These are phyloP conservation scores for Luidia sarsii DNA, from an alignment of 53 echinoderm and acorn worm species.

Conservation along the genomic window DNA sequence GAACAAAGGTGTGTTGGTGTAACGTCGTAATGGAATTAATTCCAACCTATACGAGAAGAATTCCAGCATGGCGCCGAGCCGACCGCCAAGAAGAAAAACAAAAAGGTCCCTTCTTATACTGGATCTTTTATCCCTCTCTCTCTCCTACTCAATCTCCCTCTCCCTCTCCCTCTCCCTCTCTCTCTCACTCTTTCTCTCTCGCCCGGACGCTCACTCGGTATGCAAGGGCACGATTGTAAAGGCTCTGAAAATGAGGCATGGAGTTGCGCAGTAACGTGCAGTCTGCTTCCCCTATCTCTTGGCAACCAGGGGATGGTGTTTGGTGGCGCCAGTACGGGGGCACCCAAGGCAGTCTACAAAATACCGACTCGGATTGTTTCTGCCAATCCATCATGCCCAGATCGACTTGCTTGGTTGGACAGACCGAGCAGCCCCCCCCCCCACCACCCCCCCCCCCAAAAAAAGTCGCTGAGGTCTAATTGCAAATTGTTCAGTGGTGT, in stretches of 20 bases:
- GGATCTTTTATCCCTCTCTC: no score
- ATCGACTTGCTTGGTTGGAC: not conserved
- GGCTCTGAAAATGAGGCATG: conserved; percentile 4
- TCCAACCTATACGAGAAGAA: conserved; percentile 26
- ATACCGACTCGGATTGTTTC: conserved; percentile 11
- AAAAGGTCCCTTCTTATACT: no score
- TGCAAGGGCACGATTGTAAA: conserved; percentile 29
- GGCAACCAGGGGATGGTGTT: conserved; percentile 22
- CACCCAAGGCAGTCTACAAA: conserved; percentile 16
- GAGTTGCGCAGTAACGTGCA: conserved; percentile 31
- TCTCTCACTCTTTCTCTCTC: conserved; percentile 3
- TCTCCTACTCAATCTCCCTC: no score
- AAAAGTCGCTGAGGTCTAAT: conserved; percentile 7
- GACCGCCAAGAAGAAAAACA: no score
- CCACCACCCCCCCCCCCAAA: no score
- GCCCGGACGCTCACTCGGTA: conserved; percentile 14
- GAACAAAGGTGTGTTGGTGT: conserved; percentile 66
- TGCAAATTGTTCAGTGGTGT: not conserved
- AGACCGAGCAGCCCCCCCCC: conserved; percentile 48
- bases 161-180: not conserved
- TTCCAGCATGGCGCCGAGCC: conserved; percentile 33
- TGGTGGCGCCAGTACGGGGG: conserved; percentile 17
- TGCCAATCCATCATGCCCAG: conserved; percentile 11
- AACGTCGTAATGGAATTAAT: conserved; percentile 56
- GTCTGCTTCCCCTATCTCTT: conserved; percentile 31